Percentiles rank a stretch among this genome's conserved stretches.
Evolutionary conservation across 2,888 invertebrate genomes (phyloP).

Genomic region (Stenoptilia bipunctidactyla): DNA sequence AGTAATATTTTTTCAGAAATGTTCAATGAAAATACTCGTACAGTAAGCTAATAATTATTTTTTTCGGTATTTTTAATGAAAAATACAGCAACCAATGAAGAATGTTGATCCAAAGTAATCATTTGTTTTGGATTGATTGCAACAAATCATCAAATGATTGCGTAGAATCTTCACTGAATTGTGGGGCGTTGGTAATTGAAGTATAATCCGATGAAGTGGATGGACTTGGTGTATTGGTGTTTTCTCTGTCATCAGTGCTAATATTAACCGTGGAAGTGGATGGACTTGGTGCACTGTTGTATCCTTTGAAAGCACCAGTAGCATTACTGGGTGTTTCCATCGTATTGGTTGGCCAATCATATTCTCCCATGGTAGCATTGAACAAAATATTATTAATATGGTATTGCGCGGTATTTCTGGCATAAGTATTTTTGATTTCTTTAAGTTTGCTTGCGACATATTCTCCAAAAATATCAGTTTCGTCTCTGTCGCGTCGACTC

Average conservation of each 20-base stretch:
- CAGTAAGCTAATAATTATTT: background rate
- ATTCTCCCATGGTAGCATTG: too few species aligned
- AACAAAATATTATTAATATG: too few species aligned
- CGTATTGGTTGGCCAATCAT: background rate
- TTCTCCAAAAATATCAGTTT: too few species aligned
- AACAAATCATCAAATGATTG: constrained; percentile 19
- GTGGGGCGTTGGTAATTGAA: constrained; percentile 11
- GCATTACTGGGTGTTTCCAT: too few species aligned
- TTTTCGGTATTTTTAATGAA: too few species aligned
- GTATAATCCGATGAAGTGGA: constrained; percentile 1
- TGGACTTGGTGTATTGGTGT: background rate
- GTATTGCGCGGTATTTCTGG: background rate
- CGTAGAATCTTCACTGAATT: too few species aligned
- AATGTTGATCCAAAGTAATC: constrained; percentile 4
- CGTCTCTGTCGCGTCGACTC: too few species aligned
- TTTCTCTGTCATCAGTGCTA: constrained; percentile 4
- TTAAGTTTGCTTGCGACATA: too few species aligned
- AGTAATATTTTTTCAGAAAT: constrained; percentile 6
- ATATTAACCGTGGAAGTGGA: constrained; percentile 7
- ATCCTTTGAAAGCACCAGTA: constrained; percentile 1
- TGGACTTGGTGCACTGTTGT: constrained; percentile 11
- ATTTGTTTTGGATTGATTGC: constrained; percentile 17
- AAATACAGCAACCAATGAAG: too few species aligned
- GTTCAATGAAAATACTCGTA: background rate
- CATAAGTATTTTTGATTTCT: constrained; percentile 1